phyloP scores from a whole-genome alignment of 2,113 vertebrate species.

The Collichthys lucidus region DNA sequence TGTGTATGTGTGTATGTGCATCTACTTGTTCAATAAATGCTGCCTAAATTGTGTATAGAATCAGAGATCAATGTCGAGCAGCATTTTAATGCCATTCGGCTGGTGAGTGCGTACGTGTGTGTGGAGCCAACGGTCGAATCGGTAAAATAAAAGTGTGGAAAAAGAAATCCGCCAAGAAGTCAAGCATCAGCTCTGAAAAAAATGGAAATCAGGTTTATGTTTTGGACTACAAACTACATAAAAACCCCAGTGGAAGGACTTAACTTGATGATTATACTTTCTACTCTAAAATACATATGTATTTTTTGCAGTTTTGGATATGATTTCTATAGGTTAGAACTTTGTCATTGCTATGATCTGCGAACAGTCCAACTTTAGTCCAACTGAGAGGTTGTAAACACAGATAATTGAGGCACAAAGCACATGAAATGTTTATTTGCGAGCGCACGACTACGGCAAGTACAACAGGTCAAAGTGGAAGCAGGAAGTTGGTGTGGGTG shows the following conservation, averaged over 20 bases:
- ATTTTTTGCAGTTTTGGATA: neutral
- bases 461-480: neutral
- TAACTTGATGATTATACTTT: neutral
- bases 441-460: neutral
- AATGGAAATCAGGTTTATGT: neutral
- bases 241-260: neutral
- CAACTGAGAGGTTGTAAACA: neutral
- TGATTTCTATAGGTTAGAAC: neutral
- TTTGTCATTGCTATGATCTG: neutral
- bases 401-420: neutral
- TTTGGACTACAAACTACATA: neutral
- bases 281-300: neutral
- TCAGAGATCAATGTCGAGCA: conserved; percentile 29
- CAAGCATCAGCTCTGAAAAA: neutral
- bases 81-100: conserved; percentile 29
- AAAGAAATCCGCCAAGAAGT: conserved; percentile 10
- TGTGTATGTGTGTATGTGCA: too few species aligned
- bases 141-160: neutral
- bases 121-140: neutral
- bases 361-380: too few species aligned
- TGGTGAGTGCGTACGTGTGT: neutral
- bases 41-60: neutral
- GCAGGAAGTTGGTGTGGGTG: neutral
- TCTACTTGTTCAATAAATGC: neutral
- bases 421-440: neutral